Base-by-base conservation (phyloP, 2,797 vertebrate species). In the Acanthornis magna region DNA sequence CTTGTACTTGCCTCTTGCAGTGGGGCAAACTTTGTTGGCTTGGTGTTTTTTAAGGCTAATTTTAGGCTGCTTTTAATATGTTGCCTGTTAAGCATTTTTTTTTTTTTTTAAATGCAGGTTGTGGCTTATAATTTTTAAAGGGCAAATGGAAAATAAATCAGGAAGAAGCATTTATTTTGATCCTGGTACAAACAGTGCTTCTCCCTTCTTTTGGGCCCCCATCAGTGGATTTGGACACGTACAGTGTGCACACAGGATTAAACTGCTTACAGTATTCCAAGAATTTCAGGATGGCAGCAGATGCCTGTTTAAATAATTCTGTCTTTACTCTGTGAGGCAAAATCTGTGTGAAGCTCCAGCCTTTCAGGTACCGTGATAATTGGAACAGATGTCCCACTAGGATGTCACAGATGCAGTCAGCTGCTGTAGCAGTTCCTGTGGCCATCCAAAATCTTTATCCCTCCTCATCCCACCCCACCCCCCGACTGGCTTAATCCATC, bases 291-390 rank as follows among this genome's bases (percentile, higher is more conserved):
- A 43, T 84, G 86, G 62, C 51, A 89, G 71, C 81, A 89, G 81
- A 53, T 92, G 57, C 75, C 30, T 82, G 5, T 85, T 86, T 67
- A 38, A 91, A 78, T 83, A 83, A 88, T 89, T 91, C 67, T 89
- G 27, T 25, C 51, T 84, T 89, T 68, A 5, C 40, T 84, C 20
- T 50, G 25, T 51, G 65, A 36, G 88, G 83, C 30, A 58, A 4
- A 85, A 34, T 45, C 25, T 65, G 62, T 40, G 66, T 54, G 45
- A 55, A 83, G 71, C 42, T 79, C 17, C 60, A 47, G 68, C 36
- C 36, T 70, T 93, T 42, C 86, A 77, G 92, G 73, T 88, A n/a
- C 48, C 0, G 1, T 76, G 83, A 7, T 58, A 70, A 79, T 53
- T 26, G 48, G 85, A 79, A 15, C 79, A 73, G 83, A 53, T 74